Percentiles rank a stretch among this genome's conserved stretches.
Evolutionary conservation across 2,113 vertebrate species (phyloP).

Genomic region (Lontra canadensis): DNA sequence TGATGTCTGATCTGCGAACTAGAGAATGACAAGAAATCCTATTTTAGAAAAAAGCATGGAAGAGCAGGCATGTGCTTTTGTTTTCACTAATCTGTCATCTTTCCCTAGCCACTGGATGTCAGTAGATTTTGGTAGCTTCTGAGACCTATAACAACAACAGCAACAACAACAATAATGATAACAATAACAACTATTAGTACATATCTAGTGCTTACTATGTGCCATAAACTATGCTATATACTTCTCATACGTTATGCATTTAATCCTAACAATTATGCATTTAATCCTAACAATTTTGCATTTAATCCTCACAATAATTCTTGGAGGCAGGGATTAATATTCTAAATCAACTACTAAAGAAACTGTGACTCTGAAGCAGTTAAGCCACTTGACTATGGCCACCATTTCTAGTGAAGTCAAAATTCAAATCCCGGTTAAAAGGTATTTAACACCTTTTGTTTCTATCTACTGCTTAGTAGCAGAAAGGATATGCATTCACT

Average conservation of each 20-base stretch:
- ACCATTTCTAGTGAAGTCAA: not conserved
- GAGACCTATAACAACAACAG: not conserved
- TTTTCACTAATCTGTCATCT: not conserved
- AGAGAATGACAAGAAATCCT: not conserved
- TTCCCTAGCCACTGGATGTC: not conserved
- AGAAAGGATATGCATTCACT: not conserved
- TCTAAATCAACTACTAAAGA: not conserved
- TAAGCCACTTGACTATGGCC: not conserved
- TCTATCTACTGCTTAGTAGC: not conserved
- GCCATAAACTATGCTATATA: not conserved
- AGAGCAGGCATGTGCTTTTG: not conserved
- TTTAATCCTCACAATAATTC: not conserved
- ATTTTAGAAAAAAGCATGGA: not conserved
- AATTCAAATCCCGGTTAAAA: slow-evolving; percentile 20
- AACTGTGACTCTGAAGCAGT: not conserved
- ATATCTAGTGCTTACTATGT: not conserved
- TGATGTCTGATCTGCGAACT: not conserved
- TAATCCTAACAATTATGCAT: not conserved
- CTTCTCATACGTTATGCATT: not conserved
- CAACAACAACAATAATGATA: not conserved
- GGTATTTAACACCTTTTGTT: not conserved
- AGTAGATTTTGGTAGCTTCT: not conserved
- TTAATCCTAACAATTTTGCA: not conserved
- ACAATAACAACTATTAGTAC: not conserved
- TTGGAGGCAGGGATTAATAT: not conserved